A percentile compares a stretch with the other conserved stretches of the same genome.
phyloP scores from a whole-genome alignment of 2,888 invertebrate species.

The Thelaira solivaga region DNA sequence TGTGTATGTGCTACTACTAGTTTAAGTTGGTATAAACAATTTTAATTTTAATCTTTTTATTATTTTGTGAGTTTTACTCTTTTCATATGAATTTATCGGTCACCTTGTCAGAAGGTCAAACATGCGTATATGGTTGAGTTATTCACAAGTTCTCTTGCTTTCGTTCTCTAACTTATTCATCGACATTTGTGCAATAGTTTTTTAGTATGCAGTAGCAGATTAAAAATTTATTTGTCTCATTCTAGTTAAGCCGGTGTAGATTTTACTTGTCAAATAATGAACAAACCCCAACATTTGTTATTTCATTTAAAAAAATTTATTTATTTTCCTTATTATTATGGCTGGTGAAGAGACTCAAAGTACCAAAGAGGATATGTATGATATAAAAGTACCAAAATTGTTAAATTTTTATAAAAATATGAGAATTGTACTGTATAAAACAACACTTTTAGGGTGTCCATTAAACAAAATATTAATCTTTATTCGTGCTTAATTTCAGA shows the following conservation, averaged over 20 bases:
- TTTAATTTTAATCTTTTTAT: background rate
- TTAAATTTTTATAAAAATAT: no score
- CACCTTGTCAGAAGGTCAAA: conserved; percentile 80
- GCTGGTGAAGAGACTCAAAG: no score
- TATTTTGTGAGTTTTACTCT: conserved; percentile 22
- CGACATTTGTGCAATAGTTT: background rate
- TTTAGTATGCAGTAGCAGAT: background rate
- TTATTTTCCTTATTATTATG: no score
- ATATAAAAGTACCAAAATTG: no score
- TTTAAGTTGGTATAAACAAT: no score
- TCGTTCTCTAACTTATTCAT: background rate
- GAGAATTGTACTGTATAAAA: no score
- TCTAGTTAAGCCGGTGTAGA: conserved; percentile 45
- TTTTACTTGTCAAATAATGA: background rate
- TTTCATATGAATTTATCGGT: conserved; percentile 70
- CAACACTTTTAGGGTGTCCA: no score
- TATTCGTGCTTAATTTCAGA: no score
- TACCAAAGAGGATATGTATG: no score
- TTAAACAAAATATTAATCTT: no score
- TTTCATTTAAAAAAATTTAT: no score
- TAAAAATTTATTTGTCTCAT: conserved; percentile 24
- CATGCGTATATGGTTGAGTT: conserved; percentile 71
- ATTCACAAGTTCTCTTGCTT: conserved; percentile 1
- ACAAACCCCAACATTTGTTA: background rate
- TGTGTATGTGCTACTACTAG: no score